phyloP scores from a whole-genome alignment of 64 coral and sea anemone species.

The Catalaphyllia jardinei region DNA sequence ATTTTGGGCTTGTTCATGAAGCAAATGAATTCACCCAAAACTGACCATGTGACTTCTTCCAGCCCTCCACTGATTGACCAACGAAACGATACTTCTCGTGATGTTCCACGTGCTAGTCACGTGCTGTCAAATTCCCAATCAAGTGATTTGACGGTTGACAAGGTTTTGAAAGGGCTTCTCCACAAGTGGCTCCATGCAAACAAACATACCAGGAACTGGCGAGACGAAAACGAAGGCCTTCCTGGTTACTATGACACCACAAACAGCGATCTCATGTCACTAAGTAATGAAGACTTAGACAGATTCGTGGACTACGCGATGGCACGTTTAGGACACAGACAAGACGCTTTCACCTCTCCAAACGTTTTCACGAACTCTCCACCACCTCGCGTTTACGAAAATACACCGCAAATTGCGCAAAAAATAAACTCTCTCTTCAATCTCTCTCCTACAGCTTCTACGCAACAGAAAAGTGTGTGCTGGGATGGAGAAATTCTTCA shows the following conservation, averaged over 20 bases:
- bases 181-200: slow-evolving; percentile 11
- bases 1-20: not conserved
- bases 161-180: not conserved
- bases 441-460: slow-evolving; percentile 12
- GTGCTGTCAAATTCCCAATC: not conserved
- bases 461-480: slow-evolving; percentile 51
- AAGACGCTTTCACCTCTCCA: not conserved
- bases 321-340: slow-evolving; percentile 8
- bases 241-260: slow-evolving; percentile 5
- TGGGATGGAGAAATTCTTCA: slow-evolving; percentile 78
- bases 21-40: not conserved
- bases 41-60: not conserved
- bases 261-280: not conserved
- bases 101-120: not conserved
- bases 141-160: not conserved
- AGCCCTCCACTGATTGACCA: not conserved
- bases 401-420: not conserved
- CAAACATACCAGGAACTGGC: slow-evolving; percentile 7
- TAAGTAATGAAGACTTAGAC: slow-evolving; percentile 8
- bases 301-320: not conserved
- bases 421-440: not conserved
- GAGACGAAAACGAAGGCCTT: not conserved
- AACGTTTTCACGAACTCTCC: not conserved
- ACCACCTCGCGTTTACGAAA: not conserved
- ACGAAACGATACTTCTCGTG: not conserved